Base-by-base conservation (phyloP, 37 sponge, comb jelly and placozoan genomes). In the Haliclona indistincta region DNA sequence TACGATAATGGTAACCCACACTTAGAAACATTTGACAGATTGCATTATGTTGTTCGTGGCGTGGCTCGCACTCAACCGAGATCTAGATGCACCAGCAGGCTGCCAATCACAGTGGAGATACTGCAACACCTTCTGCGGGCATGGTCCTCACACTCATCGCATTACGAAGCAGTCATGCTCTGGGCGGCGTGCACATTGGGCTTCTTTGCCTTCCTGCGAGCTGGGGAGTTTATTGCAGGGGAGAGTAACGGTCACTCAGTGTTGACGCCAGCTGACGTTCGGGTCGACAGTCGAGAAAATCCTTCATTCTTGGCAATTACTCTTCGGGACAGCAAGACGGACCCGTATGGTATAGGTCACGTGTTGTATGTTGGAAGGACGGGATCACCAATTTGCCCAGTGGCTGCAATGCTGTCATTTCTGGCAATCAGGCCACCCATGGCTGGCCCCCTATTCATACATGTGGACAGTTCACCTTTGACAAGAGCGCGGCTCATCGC, bases 341-440 rank as follows among this genome's bases (percentile, higher is more conserved):
- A 47, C 49, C 8, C 13, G 8, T 47, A 17, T 47, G 49, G 49
- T 17, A 13, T 13, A 47, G 49, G 49, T 47, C 13, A 17, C 13
- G 8, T 13, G 13, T 13, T 47, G 13, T 47, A 47, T 47, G 49
- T 47, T 34, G 76, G 76, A 56, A 62, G 32, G 44, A 75, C 76
- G 2, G 28, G 45, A 19, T n/a, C 22, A 25, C 32, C 36, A 22
- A n/a, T 75, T 3, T 62, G 76, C 33, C 76, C 64, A 13, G 65
- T 75, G 42, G 63, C 52, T 3, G 64, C 76, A 38, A 39, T 41
- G 8, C 44, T 75, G 63, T n/a, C 38, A 23, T 75, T 61, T 34
- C 34, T 75, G 76, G 76, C 58, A 17, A 25, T 25, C 32, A 38
- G 76, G 44, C 61, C 61, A 20, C n/a, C 43, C 23, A 17, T 62